A percentile compares a stretch with the other conserved stretches of the same genome.
Evolutionary conservation across 1,140 invertebrate species (phyloP).

Genomic region (Ylistrum balloti): DNA sequence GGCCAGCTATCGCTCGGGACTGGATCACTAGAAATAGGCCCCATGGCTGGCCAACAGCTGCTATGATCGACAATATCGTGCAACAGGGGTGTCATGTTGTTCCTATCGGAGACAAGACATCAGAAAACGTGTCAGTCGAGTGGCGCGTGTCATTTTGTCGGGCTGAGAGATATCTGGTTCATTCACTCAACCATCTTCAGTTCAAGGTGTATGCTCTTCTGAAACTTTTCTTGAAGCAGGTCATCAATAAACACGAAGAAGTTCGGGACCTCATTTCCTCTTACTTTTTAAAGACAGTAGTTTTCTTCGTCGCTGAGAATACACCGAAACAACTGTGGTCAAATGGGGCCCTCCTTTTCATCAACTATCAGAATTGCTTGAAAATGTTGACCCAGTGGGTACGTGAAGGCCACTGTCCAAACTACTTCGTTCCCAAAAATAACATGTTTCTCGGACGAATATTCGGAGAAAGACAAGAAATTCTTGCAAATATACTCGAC

Average conservation of each 20-base stretch:
- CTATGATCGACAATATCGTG: neutral
- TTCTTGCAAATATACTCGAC: neutral
- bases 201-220: neutral
- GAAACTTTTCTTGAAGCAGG: neutral
- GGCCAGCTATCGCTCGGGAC: neutral
- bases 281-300: neutral
- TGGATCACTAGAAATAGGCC: neutral
- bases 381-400: neutral
- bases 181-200: neutral
- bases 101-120: neutral
- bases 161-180: neutral
- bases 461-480: neutral
- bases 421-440: neutral
- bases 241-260: neutral
- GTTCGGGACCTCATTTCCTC: neutral
- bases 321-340: neutral
- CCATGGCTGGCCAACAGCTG: neutral
- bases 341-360: neutral
- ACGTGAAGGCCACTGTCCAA: neutral
- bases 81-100: neutral
- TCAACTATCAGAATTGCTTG: neutral
- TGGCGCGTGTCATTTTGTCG: neutral
- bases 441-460: neutral
- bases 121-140: neutral
- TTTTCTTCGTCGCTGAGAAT: neutral